Conservation (phyloP, 2,888 invertebrate genomes). For the Erannis defoliaria region DNA sequence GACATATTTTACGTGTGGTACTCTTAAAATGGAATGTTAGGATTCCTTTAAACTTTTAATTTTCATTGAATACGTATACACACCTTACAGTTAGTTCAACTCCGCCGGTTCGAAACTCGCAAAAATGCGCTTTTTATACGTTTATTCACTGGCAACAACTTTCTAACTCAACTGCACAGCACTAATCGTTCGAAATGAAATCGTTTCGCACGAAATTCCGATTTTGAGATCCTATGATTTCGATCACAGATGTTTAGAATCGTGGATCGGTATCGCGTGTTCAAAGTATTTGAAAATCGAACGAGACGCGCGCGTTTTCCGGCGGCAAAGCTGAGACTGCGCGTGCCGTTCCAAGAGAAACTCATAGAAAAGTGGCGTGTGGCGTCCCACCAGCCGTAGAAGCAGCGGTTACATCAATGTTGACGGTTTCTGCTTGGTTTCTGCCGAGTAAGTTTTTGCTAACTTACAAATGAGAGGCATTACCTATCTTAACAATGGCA, state of each 20-base stretch:
- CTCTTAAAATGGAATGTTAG: too few species aligned
- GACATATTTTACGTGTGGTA: too few species aligned
- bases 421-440: slow-evolving; percentile 63
- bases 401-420: slow-evolving; percentile 77
- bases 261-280: slow-evolving; percentile 41
- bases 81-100: slow-evolving; percentile 76
- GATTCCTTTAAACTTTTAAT: too few species aligned
- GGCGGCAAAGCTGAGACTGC: slow-evolving; percentile 68
- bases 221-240: slow-evolving; percentile 49
- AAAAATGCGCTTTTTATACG: slow-evolving; percentile 55
- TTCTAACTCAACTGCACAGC: slow-evolving; percentile 67
- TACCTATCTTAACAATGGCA: slow-evolving; percentile 51
- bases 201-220: slow-evolving; percentile 55
- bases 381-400: slow-evolving; percentile 58
- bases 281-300: slow-evolving; percentile 25
- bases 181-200: slow-evolving; percentile 54
- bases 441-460: slow-evolving; percentile 58
- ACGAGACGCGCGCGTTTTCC: slow-evolving; percentile 66
- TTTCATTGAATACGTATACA: slow-evolving; percentile 44
- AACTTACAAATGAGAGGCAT: slow-evolving; percentile 54
- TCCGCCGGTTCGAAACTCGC: slow-evolving; percentile 58
- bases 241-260: slow-evolving; percentile 44
- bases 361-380: slow-evolving; percentile 78
- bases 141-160: slow-evolving; percentile 64
- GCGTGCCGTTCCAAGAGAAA: slow-evolving; percentile 70